Base-by-base conservation (phyloP, 2,888 invertebrate genomes). In the Chorisops tibialis region DNA sequence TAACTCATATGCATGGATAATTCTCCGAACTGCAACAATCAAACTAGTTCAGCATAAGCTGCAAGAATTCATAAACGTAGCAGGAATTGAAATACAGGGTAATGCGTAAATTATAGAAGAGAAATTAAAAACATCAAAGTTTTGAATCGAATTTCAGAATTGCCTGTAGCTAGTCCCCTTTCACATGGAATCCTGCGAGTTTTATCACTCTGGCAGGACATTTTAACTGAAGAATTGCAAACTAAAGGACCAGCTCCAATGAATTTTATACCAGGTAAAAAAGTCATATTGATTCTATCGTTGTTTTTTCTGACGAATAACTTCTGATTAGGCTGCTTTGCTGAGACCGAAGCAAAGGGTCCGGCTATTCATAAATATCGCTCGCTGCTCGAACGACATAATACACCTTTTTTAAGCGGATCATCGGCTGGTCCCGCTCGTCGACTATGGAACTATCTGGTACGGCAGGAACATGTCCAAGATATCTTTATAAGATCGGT, bases 401-500 rank as follows among this genome's bases (percentile, higher is more conserved):
- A 99, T 74, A 97, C 97, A 0, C 99, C 99, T 19, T 99, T 99
- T 80, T 86, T 86, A 70, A 82, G 86, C 9, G 82, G 82, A 49
- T 85, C 84, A 62, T 85, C 89, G 43, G 84, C 92, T 0, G 90
- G 85, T 68, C 91, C 86, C 0, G 88, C 88, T 6, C 69, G 89
- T 65, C 85, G 97, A 3, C 80, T 99, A 5, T 99, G 99, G 99
- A 89, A 87, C 72, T 96, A 87, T 77, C 82, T 99, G 66, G 93
- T 98, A 2, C 84, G 91, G 49, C 96, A 99, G 77, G 96, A 97
- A 77, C 80, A 85, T 47, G 91, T 97, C 24, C 95, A 96, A 81
- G 93, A 97, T 70, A 85, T 95, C 62, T 99, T 99, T 79, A 93
- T 99, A 72, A 86, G 95, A 62, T 93, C 95, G 65, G 92, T 99